Conservation (phyloP, 2,113 vertebrate species). For the Eulemur macaco region DNA sequence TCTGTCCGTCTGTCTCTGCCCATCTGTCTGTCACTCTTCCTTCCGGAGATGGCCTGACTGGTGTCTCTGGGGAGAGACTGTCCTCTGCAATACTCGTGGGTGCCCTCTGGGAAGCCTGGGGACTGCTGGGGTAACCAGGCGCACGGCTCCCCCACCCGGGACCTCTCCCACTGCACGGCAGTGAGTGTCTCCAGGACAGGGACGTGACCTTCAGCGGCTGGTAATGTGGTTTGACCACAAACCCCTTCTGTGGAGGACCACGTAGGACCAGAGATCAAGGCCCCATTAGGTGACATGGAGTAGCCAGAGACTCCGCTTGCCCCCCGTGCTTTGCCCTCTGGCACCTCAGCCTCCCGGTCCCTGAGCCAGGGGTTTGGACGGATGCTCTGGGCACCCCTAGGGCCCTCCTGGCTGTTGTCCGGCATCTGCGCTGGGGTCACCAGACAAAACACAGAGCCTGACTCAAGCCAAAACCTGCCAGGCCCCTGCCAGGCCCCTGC, state of each 20-base stretch:
- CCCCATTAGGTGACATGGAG: neutral
- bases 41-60: neutral
- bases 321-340: accelerated
- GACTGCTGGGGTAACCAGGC: too few species aligned
- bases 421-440: accelerated
- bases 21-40: neutral
- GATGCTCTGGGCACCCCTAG: neutral
- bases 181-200: accelerated
- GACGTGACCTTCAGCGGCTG: accelerated
- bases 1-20: too few species aligned
- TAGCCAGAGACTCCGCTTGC: accelerated
- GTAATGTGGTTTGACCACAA: accelerated
- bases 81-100: neutral
- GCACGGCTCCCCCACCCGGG: accelerated
- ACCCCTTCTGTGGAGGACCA: accelerated
- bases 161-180: accelerated
- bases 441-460: accelerated
- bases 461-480: neutral
- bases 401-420: accelerated
- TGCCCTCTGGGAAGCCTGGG: neutral
- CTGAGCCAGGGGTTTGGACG: too few species aligned
- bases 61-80: neutral
- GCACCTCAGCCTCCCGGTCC: neutral
- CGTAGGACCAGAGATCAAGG: accelerated
- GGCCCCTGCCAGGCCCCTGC: neutral